Percentiles rank a stretch among this genome's conserved stretches.
phyloP scores from a whole-genome alignment of 1,140 invertebrate genomes.

The Chrysomallon squamiferum region DNA sequence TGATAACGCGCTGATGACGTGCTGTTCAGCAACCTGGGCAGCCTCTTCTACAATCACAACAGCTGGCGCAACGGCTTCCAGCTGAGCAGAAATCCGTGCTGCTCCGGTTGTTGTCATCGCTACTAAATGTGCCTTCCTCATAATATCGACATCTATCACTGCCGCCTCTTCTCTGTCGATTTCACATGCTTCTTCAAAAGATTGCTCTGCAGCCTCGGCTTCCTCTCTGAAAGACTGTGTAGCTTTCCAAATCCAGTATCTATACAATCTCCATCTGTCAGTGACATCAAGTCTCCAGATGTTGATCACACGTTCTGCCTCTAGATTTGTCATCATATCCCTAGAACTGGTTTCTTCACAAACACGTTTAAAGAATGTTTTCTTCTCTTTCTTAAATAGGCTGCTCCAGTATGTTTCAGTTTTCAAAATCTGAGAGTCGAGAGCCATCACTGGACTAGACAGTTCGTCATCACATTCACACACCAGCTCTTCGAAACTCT shows the following conservation, averaged over 20 bases:
- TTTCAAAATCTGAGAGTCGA: background rate
- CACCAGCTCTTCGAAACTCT: background rate
- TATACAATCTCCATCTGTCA: conserved; percentile 56
- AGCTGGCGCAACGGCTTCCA: conserved; percentile 31
- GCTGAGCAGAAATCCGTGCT: conserved; percentile 22
- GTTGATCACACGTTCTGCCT: conserved; percentile 14
- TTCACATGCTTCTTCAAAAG: conserved; percentile 19
- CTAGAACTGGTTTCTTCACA: conserved; percentile 41
- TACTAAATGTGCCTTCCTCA: conserved; percentile 43
- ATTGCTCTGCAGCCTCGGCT: conserved; percentile 1
- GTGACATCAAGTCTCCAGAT: conserved; percentile 41
- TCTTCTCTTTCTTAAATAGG: background rate
- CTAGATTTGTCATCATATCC: conserved; percentile 11
- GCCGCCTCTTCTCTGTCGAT: conserved; percentile 22
- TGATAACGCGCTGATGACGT: conserved; percentile 65
- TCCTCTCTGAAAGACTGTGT: conserved; percentile 3
- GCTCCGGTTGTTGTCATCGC: conserved; percentile 60
- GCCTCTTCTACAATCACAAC: conserved; percentile 59
- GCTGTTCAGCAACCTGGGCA: conserved; percentile 56
- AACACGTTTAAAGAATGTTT: background rate
- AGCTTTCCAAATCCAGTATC: conserved; percentile 42
- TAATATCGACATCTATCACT: conserved; percentile 34
- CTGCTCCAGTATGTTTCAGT: background rate
- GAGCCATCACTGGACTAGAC: background rate
- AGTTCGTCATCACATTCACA: no score